Percentiles rank a stretch among this genome's conserved stretches.
Conservation (phyloP, 2,888 invertebrate genomes). For the Papilio demoleus region DNA sequence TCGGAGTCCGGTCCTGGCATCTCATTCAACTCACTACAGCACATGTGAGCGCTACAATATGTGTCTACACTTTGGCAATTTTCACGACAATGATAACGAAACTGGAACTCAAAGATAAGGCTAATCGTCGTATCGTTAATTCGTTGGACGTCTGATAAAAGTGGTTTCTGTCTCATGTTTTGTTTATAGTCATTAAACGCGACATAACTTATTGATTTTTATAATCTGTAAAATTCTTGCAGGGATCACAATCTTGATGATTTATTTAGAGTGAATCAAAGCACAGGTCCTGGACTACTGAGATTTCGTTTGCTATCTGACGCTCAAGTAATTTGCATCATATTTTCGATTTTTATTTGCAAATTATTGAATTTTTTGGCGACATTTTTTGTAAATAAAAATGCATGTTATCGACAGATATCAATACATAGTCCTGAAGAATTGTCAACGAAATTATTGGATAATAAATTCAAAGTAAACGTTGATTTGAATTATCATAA, state of each 20-base stretch:
- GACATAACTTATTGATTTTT: too few species aligned
- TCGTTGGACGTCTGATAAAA: slow-evolving; percentile 24
- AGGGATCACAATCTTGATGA: slow-evolving; percentile 50
- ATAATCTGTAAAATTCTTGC: too few species aligned
- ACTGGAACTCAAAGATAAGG: slow-evolving; percentile 24
- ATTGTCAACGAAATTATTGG: slow-evolving; percentile 60
- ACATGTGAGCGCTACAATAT: slow-evolving; percentile 62
- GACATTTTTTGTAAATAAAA: too few species aligned
- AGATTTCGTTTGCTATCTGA: slow-evolving; percentile 70
- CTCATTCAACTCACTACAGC: slow-evolving; percentile 81
- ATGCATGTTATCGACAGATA: slow-evolving; percentile 51
- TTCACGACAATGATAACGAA: slow-evolving; percentile 26
- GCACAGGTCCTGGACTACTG: slow-evolving; percentile 77
- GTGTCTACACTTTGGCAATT: slow-evolving; percentile 9
- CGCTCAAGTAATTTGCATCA: slow-evolving; percentile 74
- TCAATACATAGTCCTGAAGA: slow-evolving; percentile 68
- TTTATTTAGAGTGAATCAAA: slow-evolving; percentile 70
- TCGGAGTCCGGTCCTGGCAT: slow-evolving; percentile 81
- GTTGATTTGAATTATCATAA: slow-evolving; percentile 49
- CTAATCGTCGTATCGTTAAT: slow-evolving; percentile 37
- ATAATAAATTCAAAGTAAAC: slow-evolving; percentile 55
- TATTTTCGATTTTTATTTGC: too few species aligned
- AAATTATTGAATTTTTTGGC: too few species aligned
- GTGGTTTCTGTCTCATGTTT: background rate
- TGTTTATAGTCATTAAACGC: background rate